Evolutionary conservation across 2,113 vertebrate genomes (phyloP).

Genomic region (Dryoscopus gambensis): DNA sequence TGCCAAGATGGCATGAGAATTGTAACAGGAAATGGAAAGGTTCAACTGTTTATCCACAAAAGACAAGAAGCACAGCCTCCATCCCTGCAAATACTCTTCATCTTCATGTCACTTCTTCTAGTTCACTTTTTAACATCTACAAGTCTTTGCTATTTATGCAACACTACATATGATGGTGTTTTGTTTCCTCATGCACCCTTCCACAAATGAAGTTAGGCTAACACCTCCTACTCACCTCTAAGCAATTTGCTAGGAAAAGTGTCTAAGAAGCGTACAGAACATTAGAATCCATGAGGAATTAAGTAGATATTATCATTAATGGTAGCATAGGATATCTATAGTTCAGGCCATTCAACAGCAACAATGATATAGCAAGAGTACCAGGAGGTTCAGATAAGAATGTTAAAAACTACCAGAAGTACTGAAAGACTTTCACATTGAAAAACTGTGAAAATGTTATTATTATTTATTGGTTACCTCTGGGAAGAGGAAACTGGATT

Average conservation of each 20-base stretch:
- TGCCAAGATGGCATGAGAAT: neutral
- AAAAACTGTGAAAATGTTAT: neutral
- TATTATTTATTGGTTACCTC: neutral
- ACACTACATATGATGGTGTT: rapidly evolving
- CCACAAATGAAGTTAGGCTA: neutral
- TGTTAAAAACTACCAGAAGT: neutral
- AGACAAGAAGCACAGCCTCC: neutral
- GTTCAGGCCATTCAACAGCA: neutral
- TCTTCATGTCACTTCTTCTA: neutral
- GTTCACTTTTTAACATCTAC: neutral
- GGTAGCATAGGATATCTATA: neutral
- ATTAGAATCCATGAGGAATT: neutral
- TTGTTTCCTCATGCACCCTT: neutral
- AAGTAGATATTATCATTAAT: neutral
- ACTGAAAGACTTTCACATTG: neutral
- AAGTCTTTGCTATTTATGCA: neutral
- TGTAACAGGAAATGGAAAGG: neutral
- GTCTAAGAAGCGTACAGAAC: neutral
- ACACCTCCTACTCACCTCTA: neutral
- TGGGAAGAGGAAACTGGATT: neutral
- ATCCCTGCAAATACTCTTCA: neutral
- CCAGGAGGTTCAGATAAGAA: neutral
- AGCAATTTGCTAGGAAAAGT: neutral
- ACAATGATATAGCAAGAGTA: neutral
- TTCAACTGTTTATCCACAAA: neutral